Percentiles rank a stretch among this genome's conserved stretches.
phyloP scores from a whole-genome alignment of 1,140 invertebrate species.

The Liolophura sinensis region DNA sequence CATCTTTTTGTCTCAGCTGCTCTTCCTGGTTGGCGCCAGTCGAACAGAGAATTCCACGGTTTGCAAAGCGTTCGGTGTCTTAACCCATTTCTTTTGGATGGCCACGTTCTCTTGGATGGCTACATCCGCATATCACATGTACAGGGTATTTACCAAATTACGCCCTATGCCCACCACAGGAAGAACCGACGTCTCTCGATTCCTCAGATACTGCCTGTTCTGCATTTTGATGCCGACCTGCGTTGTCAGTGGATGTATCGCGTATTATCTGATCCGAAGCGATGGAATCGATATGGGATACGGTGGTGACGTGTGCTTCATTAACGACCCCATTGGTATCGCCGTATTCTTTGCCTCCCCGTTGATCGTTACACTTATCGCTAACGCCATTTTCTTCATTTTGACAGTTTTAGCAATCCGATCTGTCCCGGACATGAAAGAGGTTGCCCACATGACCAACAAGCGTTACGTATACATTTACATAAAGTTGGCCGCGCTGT shows the following conservation, averaged over 20 bases:
- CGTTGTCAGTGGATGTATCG: too few relatives aligned
- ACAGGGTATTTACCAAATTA: conserved; percentile 60
- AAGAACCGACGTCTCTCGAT: too few relatives aligned
- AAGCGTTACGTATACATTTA: too few relatives aligned
- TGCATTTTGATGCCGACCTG: too few relatives aligned
- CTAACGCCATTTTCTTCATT: conserved; percentile 30
- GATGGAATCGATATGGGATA: conserved; percentile 23
- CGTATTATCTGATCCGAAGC: not conserved
- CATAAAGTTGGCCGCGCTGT: too few relatives aligned
- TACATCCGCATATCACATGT: conserved; percentile 74
- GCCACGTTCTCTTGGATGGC: conserved; percentile 94
- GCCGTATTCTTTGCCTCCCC: conserved; percentile 28
- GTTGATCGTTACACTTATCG: conserved; percentile 21
- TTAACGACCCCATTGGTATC: conserved; percentile 18
- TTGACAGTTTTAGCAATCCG: conserved; percentile 22
- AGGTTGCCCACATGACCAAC: too few relatives aligned
- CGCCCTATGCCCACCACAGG: too few relatives aligned
- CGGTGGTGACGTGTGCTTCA: conserved; percentile 27
- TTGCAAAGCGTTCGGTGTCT: conserved; percentile 67
- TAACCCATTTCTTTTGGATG: conserved; percentile 89
- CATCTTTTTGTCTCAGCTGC: conserved; percentile 57
- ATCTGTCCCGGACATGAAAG: too few relatives aligned
- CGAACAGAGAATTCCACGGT: conserved; percentile 18
- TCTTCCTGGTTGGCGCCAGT: conserved; percentile 55
- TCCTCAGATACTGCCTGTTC: too few relatives aligned